phyloP scores from a whole-genome alignment of 2,888 invertebrate genomes.

The Chrysotoxum bicinctum region DNA sequence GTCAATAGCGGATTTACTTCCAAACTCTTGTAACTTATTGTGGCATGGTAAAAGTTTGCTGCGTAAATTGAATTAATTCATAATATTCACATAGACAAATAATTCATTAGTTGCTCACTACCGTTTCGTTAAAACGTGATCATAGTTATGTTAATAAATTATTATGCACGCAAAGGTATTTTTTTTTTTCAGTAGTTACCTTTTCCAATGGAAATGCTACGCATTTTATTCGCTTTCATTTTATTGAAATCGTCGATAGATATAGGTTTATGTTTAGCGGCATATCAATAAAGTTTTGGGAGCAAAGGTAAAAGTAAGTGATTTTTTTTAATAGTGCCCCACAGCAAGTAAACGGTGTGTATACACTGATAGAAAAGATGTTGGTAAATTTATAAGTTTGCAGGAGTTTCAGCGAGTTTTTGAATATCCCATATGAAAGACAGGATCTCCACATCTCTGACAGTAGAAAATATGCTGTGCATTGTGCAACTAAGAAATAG shows the following conservation, averaged over 20 bases:
- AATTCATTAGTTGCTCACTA: slow-evolving; percentile 23
- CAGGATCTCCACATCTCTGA: no score
- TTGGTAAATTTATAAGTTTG: not conserved
- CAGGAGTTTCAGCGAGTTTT: not conserved
- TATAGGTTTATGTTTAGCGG: slow-evolving; percentile 48
- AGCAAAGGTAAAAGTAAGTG: slow-evolving; percentile 48
- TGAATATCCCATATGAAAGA: no score
- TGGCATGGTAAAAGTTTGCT: slow-evolving; percentile 55
- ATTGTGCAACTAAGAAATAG: no score
- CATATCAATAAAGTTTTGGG: slow-evolving; percentile 33
- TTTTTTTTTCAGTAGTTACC: slow-evolving; percentile 25
- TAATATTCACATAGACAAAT: slow-evolving; percentile 10
- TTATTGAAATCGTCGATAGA: slow-evolving; percentile 38
- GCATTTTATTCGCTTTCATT: slow-evolving; percentile 69
- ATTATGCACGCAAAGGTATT: slow-evolving; percentile 58
- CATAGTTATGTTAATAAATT: slow-evolving; percentile 22
- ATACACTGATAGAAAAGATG: not conserved
- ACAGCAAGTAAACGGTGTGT: not conserved
- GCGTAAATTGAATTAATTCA: slow-evolving; percentile 49
- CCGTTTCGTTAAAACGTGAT: slow-evolving; percentile 51
- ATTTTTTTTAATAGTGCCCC: not conserved
- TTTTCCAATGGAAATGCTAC: slow-evolving; percentile 45
- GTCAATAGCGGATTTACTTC: slow-evolving; percentile 32
- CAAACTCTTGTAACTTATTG: slow-evolving; percentile 10
- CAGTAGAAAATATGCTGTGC: no score